A percentile compares a stretch with the other conserved stretches of the same genome.
Evolutionary conservation across 2,797 vertebrate species (phyloP).

Genomic region (Sebastes hopkinsi): DNA sequence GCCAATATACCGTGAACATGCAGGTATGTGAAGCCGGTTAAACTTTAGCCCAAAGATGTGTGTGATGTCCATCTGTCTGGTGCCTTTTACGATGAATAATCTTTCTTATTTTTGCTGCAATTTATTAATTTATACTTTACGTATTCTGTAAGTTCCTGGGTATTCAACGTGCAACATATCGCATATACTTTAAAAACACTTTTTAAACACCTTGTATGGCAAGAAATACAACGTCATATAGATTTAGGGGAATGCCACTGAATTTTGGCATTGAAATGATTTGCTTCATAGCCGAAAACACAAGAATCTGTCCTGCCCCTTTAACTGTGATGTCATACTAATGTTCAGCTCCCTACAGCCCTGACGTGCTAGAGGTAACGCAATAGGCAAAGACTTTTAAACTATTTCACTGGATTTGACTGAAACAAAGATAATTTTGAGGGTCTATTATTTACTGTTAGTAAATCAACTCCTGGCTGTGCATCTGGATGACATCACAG

Average conservation of each 20-base stretch:
- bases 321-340: slow-evolving; percentile 55
- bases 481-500: slow-evolving; percentile 63
- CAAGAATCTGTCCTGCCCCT: not conserved
- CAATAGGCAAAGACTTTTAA: not conserved
- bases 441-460: not conserved
- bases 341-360: slow-evolving; percentile 34
- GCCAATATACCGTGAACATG: slow-evolving; percentile 81
- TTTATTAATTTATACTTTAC: slow-evolving; percentile 39
- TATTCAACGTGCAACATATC: slow-evolving; percentile 17
- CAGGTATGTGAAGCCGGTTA: slow-evolving; percentile 82
- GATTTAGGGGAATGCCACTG: slow-evolving; percentile 41
- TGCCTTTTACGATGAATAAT: slow-evolving; percentile 51
- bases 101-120: slow-evolving; percentile 44
- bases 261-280: slow-evolving; percentile 30
- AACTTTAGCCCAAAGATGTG: slow-evolving; percentile 72
- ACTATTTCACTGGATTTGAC: not conserved
- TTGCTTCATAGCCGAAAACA: slow-evolving; percentile 1
- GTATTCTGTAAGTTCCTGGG: slow-evolving; percentile 27
- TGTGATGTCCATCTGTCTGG: slow-evolving; percentile 73
- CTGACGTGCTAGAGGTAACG: not conserved
- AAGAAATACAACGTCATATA: slow-evolving; percentile 21
- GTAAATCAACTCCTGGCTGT: slow-evolving; percentile 10
- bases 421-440: not conserved
- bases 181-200: not conserved
- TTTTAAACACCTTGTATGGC: not conserved